Evolutionary conservation across 2,888 invertebrate species (phyloP).

Genomic region (Augiades crinisus): DNA sequence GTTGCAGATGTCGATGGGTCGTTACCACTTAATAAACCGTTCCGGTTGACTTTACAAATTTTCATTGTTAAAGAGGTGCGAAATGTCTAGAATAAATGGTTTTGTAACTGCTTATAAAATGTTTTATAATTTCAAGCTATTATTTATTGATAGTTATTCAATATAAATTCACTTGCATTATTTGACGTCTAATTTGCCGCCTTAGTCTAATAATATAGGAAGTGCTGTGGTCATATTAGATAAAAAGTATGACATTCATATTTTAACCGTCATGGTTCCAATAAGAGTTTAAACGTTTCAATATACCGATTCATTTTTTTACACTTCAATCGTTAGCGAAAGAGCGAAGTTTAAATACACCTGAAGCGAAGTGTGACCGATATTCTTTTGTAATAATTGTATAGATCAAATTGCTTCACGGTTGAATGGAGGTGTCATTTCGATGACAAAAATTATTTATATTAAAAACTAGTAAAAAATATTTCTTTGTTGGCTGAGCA

Average conservation of each 20-base stretch:
- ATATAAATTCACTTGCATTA: slow-evolving; percentile 1
- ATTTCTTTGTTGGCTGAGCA: slow-evolving; percentile 4
- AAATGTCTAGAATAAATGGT: too few relatives aligned
- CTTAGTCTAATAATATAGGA: slow-evolving; percentile 11
- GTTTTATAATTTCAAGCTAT: slow-evolving; percentile 10
- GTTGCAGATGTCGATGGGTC: too few relatives aligned
- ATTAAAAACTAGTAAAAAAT: slow-evolving; percentile 13
- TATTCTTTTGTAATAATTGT: slow-evolving; percentile 27
- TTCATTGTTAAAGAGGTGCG: too few relatives aligned
- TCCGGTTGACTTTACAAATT: too few relatives aligned
- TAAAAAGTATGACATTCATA: slow-evolving; percentile 25
- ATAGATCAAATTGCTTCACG: slow-evolving; percentile 24
- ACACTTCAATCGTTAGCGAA: slow-evolving; percentile 17
- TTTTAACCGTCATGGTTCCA: slow-evolving; percentile 13
- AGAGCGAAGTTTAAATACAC: slow-evolving; percentile 25
- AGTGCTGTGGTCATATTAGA: slow-evolving; percentile 4
- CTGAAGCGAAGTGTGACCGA: slow-evolving; percentile 26
- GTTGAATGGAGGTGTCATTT: slow-evolving; percentile 15
- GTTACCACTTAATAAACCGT: too few relatives aligned
- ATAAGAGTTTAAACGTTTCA: slow-evolving; percentile 21
- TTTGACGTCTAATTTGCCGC: slow-evolving; percentile 2
- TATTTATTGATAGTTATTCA: slow-evolving; percentile 8
- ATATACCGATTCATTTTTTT: slow-evolving; percentile 23
- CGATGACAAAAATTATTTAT: slow-evolving; percentile 19
- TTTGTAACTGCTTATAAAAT: not conserved